Conservation (phyloP, 2,888 invertebrate genomes). For the Syrista parreyssii region DNA sequence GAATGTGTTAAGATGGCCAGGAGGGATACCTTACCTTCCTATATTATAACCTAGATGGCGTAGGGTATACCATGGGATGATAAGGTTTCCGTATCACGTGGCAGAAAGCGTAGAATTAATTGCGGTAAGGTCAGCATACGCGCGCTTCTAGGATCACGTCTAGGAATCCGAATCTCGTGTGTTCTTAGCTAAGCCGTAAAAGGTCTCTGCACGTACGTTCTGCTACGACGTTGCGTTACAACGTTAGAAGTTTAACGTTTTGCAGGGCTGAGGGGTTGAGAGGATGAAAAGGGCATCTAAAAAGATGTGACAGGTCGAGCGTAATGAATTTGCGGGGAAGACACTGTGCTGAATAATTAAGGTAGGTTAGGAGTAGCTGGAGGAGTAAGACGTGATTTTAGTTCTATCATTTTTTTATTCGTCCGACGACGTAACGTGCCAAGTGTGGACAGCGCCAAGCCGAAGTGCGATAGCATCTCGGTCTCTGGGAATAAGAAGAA, state of each 20-base stretch:
- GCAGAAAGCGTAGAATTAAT: neutral
- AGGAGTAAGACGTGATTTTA: constrained; percentile 4
- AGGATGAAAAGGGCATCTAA: neutral
- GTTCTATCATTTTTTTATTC: constrained; percentile 10
- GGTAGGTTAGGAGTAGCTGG: neutral
- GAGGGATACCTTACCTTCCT: neutral
- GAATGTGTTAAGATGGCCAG: neutral
- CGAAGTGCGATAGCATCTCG: neutral
- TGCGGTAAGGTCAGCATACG: neutral
- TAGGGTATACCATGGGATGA: neutral
- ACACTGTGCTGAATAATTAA: neutral
- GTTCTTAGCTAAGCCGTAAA: neutral
- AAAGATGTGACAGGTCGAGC: neutral
- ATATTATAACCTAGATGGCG: neutral
- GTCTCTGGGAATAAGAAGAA: neutral
- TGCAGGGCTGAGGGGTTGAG: neutral
- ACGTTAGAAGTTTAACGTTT: neutral
- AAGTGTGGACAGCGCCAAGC: constrained; percentile 11
- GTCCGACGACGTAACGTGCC: constrained; percentile 9
- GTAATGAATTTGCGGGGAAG: neutral
- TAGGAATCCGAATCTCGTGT: neutral
- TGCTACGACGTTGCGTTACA: neutral
- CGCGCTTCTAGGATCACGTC: neutral
- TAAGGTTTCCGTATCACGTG: neutral
- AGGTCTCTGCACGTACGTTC: neutral